Evolutionary conservation across 2,797 vertebrate genomes (phyloP), one percentile per base, ranked within the genome.

Genomic region (Malurus splendens): DNA sequence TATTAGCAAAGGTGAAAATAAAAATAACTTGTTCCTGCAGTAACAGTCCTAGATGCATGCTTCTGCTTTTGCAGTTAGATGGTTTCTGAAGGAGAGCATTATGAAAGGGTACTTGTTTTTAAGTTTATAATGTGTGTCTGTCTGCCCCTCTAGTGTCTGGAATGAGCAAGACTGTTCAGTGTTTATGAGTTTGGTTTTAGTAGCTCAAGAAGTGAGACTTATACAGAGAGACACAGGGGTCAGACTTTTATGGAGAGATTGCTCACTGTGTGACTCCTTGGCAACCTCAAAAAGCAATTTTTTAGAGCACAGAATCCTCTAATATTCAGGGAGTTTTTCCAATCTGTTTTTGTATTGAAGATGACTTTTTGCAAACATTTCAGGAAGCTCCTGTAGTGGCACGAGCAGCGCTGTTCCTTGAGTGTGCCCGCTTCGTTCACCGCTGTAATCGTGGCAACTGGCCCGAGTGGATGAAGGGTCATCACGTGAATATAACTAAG

Each of bases 391-490:
- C 99, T 0, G 98, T 99, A 8, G 99, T 99, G 73, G 99, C 99
- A 0, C 98, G 99, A 55, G 98, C 99, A 28, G 99, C 99, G 7
- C 97, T 99, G 52, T 99, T 99, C 88, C 97, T 99, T 1, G 99
- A 99, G 92, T 99, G 99, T 6, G 99, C 99, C 14, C 98, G 99
- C 48, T 99, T 99, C 2, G 98, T 99, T 45, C 99, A 99, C 86
- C 99, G 99, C 84, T 99, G 99, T 80, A 99, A 99, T 82, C 98
- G 99, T 3, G 99, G 99, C 80, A 99, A 99, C 96, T 99, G 99
- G 99, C 99, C 99, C 0, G 99, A 99, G 94, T 99, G 99, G 99
- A 99, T 99, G 99, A 99, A 99, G 90, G 99, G 99, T 72, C 99
- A 99, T 91, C 99, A 99, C 0, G 99, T 99, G 10, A 99, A 99